Evolutionary conservation across 2,888 invertebrate species (phyloP), one percentile per base, ranked within the genome.

Genomic region (Harpagoxenus sublaevis): DNA sequence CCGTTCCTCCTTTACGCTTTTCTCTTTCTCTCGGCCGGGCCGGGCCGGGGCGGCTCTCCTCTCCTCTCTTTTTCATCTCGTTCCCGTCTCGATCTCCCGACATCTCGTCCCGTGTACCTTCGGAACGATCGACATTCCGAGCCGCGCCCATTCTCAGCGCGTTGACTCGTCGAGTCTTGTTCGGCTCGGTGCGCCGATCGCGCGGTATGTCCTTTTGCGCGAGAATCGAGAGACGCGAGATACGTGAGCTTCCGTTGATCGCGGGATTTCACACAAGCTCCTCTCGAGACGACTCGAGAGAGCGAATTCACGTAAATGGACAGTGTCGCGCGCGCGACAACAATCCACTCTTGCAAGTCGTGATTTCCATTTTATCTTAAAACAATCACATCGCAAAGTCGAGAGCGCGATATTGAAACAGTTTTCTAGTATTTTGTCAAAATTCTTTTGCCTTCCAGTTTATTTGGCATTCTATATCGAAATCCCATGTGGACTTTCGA

Each of bases 81-180:
- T 18, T 42, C 86, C 42, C 78, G 75, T 31, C 81, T 62, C 60
- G n/a, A 53, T 66, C 63, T 70, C 65, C 77, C 62, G 79, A 60
- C 73, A 42, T 74, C 57, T 83, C 73, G 70, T 75, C 57, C 65
- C 45, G 62, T 84, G 89, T 35, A 12, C 89, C 89, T 90, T 92
- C 88, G 86, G 88, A 92, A 90, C 91, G 93, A 94, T 93, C 94
- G 92, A 92, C 94, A 94, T 94, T 94, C 94, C 93, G 84, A 89
- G 94, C 94, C 94, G 94, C 94, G 92, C 94, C 94, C 94, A 94
- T 93, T 94, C 91, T 90, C 88, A 89, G 91, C 91, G 89, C 92
- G 91, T 93, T 92, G 92, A 91, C 92, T 92, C 92, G 89, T 91
- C 92, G 86, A 92, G 93, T 91, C 91, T 93, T 92, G 90, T 88